Percentiles rank a stretch among this genome's conserved stretches.
These are phyloP conservation scores for Drosophila cyrtoloma DNA, from an alignment of 2,888 invertebrate genomes.

Conservation along the genomic window DNA sequence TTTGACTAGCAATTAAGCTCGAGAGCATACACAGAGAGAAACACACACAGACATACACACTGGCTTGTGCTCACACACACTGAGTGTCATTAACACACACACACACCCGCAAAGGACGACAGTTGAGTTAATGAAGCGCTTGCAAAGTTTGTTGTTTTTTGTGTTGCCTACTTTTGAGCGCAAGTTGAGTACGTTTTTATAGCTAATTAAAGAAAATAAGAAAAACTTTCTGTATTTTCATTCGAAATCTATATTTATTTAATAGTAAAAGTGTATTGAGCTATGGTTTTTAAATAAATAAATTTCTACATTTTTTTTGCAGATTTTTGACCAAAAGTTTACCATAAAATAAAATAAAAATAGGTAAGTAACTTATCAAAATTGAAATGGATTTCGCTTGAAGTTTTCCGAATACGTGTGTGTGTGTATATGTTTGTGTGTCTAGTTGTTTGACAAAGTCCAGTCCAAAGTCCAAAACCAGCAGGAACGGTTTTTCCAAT, in stretches of 20 bases:
- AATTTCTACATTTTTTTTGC: conserved; percentile 17
- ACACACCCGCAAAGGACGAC: conserved; percentile 10
- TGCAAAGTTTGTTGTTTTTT: conserved; percentile 40
- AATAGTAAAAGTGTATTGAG: not conserved
- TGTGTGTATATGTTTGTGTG: not conserved
- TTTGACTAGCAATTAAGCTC: conserved; percentile 74
- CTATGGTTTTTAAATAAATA: conserved; percentile 3
- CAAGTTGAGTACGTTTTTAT: not conserved
- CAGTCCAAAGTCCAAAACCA: too few species aligned
- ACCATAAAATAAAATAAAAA: not conserved
- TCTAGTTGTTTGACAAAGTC: not conserved
- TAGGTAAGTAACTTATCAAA: conserved; percentile 46
- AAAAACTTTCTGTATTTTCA: not conserved
- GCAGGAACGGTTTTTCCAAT: conserved; percentile 37
- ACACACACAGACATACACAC: conserved; percentile 11
- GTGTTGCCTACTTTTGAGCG: conserved; percentile 45
- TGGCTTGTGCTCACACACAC: conserved; percentile 7
- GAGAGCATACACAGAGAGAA: conserved; percentile 38
- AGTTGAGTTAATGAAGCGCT: conserved; percentile 48
- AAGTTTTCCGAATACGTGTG: not conserved
- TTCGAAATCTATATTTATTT: not conserved
- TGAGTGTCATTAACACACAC: conserved; percentile 6
- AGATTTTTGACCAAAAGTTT: conserved; percentile 11
- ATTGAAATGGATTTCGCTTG: conserved; percentile 23
- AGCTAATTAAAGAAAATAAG: conserved; percentile 26